Evolutionary conservation across 2,113 vertebrate species (phyloP).

Genomic region (Pterocles gutturalis): DNA sequence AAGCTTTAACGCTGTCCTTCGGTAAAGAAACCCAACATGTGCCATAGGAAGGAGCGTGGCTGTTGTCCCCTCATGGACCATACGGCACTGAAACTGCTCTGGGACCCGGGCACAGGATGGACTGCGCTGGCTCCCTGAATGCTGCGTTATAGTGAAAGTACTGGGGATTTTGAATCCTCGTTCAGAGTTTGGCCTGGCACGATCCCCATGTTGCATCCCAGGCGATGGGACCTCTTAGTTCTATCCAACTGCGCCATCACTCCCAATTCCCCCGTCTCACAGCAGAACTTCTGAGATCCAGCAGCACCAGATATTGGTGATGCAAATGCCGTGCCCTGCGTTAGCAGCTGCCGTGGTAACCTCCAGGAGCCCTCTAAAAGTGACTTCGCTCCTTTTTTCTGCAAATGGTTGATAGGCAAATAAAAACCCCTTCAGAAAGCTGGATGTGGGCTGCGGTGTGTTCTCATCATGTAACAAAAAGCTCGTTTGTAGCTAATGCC

Average conservation of each 20-base stretch:
- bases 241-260: rapidly evolving
- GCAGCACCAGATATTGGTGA: background rate
- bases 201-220: background rate
- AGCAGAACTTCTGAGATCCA: background rate
- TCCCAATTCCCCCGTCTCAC: rapidly evolving
- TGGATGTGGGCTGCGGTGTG: background rate
- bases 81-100: background rate
- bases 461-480: background rate
- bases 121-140: background rate
- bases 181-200: background rate
- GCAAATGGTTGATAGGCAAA: background rate
- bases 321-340: background rate
- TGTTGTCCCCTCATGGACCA: background rate
- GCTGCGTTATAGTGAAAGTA: rapidly evolving
- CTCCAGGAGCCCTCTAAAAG: background rate
- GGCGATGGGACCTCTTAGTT: background rate
- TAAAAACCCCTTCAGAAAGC: background rate
- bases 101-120: background rate
- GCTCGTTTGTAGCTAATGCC: background rate
- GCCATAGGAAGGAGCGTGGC: background rate
- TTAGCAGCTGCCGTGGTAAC: background rate
- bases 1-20: background rate
- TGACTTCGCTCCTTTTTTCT: background rate
- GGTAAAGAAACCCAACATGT: background rate
- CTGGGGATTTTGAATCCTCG: background rate